phyloP scores from a whole-genome alignment of 1,140 invertebrate genomes.

The Vollenhovia emeryi region DNA sequence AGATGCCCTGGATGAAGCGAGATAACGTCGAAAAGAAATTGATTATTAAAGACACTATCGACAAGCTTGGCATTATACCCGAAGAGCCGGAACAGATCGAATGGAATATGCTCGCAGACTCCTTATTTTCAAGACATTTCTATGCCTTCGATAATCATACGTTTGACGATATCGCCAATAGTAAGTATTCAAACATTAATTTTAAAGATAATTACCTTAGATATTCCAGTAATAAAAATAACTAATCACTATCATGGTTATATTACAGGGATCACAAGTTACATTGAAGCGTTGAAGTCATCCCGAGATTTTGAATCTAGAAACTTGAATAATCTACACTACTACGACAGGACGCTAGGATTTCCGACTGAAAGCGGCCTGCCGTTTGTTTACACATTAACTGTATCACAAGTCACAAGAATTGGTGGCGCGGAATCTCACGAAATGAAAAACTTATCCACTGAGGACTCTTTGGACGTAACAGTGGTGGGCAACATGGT shows the following conservation, averaged over 20 bases:
- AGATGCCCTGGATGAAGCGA: too few relatives aligned
- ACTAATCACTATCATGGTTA: not conserved
- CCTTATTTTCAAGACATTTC: too few relatives aligned
- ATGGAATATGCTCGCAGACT: conserved; percentile 82
- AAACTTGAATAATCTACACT: conserved; percentile 84
- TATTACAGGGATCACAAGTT: not conserved
- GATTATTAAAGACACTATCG: conserved; percentile 81
- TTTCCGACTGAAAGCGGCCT: conserved; percentile 89
- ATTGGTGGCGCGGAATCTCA: conserved; percentile 67
- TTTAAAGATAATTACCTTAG: too few relatives aligned
- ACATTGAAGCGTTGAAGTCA: not conserved
- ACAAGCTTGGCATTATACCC: conserved; percentile 86
- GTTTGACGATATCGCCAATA: conserved; percentile 82
- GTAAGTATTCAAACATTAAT: conserved; percentile 73
- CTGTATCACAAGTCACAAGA: conserved; percentile 84
- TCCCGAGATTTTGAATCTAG: conserved; percentile 48
- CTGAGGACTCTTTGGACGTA: fast-evolving
- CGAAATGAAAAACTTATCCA: fast-evolving
- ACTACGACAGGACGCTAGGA: conserved; percentile 85
- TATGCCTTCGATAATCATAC: conserved; percentile 87
- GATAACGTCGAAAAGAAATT: not conserved
- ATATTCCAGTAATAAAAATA: not conserved
- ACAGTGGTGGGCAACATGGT: conserved; percentile 72
- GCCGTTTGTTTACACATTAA: conserved; percentile 88
- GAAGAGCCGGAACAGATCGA: conserved; percentile 86